These are phyloP conservation scores for Cotesia congregata DNA, from an alignment of 2,888 invertebrate genomes.

Conservation along the genomic window DNA sequence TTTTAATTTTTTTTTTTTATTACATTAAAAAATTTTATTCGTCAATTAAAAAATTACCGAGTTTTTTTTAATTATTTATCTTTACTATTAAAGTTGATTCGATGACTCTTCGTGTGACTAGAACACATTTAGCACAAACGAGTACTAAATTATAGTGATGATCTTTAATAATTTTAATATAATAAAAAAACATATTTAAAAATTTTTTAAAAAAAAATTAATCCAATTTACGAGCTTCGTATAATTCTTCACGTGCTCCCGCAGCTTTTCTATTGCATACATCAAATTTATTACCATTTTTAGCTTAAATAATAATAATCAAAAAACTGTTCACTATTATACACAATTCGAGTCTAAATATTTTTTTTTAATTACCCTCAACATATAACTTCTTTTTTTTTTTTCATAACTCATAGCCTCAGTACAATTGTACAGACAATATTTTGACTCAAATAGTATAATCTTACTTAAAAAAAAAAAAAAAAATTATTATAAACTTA, in stretches of 20 bases:
- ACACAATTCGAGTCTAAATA: background rate
- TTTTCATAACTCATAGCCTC: too few species aligned
- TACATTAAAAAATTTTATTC: constrained; percentile 44
- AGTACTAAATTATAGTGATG: constrained; percentile 5
- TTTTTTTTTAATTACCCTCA: background rate
- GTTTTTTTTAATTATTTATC: background rate
- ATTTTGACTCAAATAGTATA: too few species aligned
- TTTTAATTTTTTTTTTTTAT: background rate
- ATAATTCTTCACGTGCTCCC: constrained; percentile 64
- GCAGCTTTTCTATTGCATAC: constrained; percentile 57
- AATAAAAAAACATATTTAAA: constrained; percentile 3
- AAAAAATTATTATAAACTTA: constrained; percentile 53
- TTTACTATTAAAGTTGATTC: constrained; percentile 19
- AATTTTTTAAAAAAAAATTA: constrained; percentile 49
- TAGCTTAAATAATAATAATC: background rate
- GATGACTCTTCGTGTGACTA: constrained; percentile 66
- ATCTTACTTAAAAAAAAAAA: too few species aligned
- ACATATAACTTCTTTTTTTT: too few species aligned
- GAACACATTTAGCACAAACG: constrained; percentile 60
- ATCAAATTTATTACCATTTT: constrained; percentile 12
- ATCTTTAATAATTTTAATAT: constrained; percentile 41
- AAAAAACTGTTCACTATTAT: constrained; percentile 13
- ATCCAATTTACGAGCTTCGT: constrained; percentile 66
- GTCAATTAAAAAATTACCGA: background rate
- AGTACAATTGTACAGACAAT: too few species aligned